Conservation (phyloP, 2,113 vertebrate species). For the Plotosus lineatus region DNA sequence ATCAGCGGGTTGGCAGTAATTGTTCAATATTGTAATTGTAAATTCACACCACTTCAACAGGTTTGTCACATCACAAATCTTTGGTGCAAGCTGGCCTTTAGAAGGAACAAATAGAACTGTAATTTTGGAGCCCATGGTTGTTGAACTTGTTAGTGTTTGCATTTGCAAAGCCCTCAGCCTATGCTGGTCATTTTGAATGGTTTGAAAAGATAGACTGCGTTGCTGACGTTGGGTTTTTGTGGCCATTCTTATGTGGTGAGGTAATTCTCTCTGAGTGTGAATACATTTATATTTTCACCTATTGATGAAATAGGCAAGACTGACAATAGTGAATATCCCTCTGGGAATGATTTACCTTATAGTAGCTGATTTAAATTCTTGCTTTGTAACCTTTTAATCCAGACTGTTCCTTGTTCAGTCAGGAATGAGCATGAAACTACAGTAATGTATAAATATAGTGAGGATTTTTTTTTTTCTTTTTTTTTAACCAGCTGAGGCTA, state of each 20-base stretch:
- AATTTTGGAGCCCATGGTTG: slow-evolving; percentile 11
- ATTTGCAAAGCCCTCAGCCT: slow-evolving; percentile 18
- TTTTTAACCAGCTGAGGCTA: not conserved
- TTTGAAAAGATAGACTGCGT: slow-evolving; percentile 2
- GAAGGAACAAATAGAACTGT: slow-evolving; percentile 1
- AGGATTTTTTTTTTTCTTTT: not conserved
- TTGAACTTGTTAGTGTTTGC: slow-evolving; percentile 13
- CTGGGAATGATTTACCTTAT: not conserved
- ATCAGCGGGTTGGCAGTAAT: no score
- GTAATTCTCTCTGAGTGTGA: slow-evolving; percentile 28
- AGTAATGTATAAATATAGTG: not conserved
- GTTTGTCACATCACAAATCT: no score
- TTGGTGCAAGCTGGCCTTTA: no score
- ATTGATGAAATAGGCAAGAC: slow-evolving; percentile 5
- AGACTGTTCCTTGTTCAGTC: not conserved
- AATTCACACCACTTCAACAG: no score
- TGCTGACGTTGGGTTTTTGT: slow-evolving; percentile 30
- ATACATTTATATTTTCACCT: slow-evolving; percentile 22
- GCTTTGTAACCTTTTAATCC: not conserved
- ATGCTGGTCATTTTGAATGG: slow-evolving; percentile 16
- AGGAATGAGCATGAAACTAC: not conserved
- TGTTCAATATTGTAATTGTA: no score
- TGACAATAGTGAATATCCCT: not conserved
- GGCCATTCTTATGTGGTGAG: slow-evolving; percentile 21
- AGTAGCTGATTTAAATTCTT: not conserved